Conservation (phyloP, 92 coral and sea anemone genomes). For the Isaurus tuberculatus region DNA sequence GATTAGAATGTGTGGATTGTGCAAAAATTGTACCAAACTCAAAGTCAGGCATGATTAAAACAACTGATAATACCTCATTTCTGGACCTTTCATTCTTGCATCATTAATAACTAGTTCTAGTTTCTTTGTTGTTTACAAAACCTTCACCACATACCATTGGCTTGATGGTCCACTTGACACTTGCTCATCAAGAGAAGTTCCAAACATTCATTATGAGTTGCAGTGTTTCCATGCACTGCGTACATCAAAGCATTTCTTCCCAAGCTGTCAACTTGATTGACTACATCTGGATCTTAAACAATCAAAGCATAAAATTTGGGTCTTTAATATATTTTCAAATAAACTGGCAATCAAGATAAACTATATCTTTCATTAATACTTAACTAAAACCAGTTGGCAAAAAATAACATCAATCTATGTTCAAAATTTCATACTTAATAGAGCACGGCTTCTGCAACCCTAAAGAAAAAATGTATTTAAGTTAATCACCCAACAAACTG, state of each 20-base stretch:
- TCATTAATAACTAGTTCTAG: neutral
- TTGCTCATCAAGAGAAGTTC: conserved; percentile 68
- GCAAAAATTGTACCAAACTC: no score
- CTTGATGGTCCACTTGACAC: conserved; percentile 78
- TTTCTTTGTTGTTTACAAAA: neutral
- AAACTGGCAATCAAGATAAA: no score
- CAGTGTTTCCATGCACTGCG: conserved; percentile 83
- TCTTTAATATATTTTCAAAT: neutral
- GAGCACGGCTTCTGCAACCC: no score
- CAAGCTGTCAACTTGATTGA: conserved; percentile 75
- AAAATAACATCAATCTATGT: no score
- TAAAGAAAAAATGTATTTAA: no score
- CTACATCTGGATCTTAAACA: conserved; percentile 61
- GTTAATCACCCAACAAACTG: no score
- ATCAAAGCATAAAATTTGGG: neutral
- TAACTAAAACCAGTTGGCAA: no score
- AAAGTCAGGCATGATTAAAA: no score
- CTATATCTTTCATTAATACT: no score
- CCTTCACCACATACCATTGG: conserved; percentile 70
- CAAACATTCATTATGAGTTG: conserved; percentile 71
- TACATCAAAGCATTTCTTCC: conserved; percentile 93
- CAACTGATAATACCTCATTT: neutral
- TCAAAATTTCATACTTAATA: no score
- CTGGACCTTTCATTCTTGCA: neutral
- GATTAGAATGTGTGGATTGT: no score